Evolutionary conservation across 2,888 invertebrate genomes (phyloP).

Genomic region (Ceraclea dissimilis): DNA sequence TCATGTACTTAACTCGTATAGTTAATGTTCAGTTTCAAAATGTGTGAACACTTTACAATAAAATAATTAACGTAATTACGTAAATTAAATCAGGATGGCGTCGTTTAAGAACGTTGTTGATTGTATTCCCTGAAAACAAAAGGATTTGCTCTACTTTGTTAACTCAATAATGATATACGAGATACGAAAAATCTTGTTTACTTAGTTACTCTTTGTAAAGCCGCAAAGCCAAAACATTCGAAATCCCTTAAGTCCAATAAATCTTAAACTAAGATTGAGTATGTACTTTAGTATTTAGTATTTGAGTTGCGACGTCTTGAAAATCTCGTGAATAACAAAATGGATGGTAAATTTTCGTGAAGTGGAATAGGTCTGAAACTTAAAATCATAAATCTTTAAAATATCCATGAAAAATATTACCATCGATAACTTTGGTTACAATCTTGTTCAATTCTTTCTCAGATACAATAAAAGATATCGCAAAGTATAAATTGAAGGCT

Average conservation of each 20-base stretch:
- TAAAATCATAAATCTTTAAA: not conserved
- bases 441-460: too few species aligned
- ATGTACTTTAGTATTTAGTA: not conserved
- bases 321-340: not conserved
- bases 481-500: too few species aligned
- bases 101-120: too few species aligned
- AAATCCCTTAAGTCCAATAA: not conserved
- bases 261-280: not conserved
- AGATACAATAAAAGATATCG: too few species aligned
- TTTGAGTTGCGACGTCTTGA: not conserved
- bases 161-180: not conserved
- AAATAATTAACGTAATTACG: too few species aligned
- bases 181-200: slow-evolving; percentile 1
- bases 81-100: too few species aligned
- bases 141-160: not conserved
- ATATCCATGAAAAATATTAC: not conserved
- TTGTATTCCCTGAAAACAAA: too few species aligned
- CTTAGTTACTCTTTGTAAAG: not conserved
- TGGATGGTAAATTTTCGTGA: not conserved
- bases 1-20: too few species aligned
- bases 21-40: too few species aligned
- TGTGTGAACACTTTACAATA: too few species aligned
- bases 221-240: not conserved
- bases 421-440: too few species aligned
- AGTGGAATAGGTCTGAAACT: not conserved